Base-by-base conservation (phyloP, 2,113 vertebrate genomes). In the Brachyistius frenatus region DNA sequence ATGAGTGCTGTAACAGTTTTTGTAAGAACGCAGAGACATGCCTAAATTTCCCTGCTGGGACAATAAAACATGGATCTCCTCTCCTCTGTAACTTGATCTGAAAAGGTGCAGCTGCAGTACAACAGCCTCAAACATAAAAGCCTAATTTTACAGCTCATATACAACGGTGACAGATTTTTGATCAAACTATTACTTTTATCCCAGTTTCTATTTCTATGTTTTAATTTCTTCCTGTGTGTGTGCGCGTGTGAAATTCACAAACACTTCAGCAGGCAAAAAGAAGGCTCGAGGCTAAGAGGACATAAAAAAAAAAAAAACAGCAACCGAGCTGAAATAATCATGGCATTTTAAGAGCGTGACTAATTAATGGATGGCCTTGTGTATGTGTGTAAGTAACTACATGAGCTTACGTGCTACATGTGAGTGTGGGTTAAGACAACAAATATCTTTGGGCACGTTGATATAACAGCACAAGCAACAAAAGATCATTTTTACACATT, bases 401-500 rank as follows among this genome's bases (percentile, higher is more conserved):
- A 3, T 5, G 5, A 13, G 41, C 49, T 41, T 39, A 46, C 23
- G 15, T 46, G 44, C 8, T 49, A 16, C 14, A 31, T 32, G 53
- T n/a, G 61, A 35, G 14, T 13, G 46, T n/a, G 55, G 56, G 39
- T 49, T 8, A 60, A 36, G 52, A 74, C 2, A 31, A 10, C 41
- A 4, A 52, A 11, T 35, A 3, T 61, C 60, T 33, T 16, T 32
- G 23, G 79, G 35, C 32, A 44, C 14, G 58, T 50, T 46, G 30
- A 81, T 79, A 7, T 66, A 63, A 76, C 39, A 80, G 55, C 57
- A 56, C 1, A 2, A 32, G 53, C 35, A 75, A 50, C 67, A 68
- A 70, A 66, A 47, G 66, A 77, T 74, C 49, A 84, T 88, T 84
- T 88, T 81, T 73, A 78, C 58, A 76, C 75, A 83, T 83, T 83